Evolutionary conservation across 2,888 invertebrate genomes (phyloP).

Genomic region (Disparrhopalites patrizii): DNA sequence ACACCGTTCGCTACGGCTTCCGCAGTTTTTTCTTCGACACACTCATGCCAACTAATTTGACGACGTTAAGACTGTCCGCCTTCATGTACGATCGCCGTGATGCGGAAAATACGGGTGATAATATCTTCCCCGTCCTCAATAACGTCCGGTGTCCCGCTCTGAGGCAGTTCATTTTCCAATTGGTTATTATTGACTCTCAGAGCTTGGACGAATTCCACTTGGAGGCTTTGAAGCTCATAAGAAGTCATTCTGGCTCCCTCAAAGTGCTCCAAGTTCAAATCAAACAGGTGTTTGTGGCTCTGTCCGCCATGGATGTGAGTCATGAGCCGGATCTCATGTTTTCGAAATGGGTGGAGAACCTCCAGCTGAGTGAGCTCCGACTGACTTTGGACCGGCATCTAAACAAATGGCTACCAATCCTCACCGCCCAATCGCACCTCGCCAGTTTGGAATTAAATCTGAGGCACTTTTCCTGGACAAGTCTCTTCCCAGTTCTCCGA

Average conservation of each 20-base stretch:
- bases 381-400: constrained; percentile 21
- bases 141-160: constrained; percentile 10
- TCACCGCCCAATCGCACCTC: constrained; percentile 3
- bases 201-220: constrained; percentile 18
- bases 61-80: constrained; percentile 14
- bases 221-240: constrained; percentile 16
- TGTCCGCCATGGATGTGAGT: background rate
- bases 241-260: constrained; percentile 8
- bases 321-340: background rate
- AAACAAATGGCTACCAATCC: constrained; percentile 9
- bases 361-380: constrained; percentile 13
- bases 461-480: constrained; percentile 24
- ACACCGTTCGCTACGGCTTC: constrained; percentile 11
- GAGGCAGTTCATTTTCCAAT: constrained; percentile 16
- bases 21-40: constrained; percentile 11
- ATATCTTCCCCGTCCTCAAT: constrained; percentile 17
- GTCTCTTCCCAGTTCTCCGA: constrained; percentile 23
- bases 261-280: constrained; percentile 19
- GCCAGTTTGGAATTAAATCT: constrained; percentile 27
- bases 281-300: constrained; percentile 21
- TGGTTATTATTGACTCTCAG: constrained; percentile 25
- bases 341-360: background rate
- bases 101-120: constrained; percentile 11
- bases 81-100: constrained; percentile 27
- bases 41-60: constrained; percentile 8